These are phyloP conservation scores for Lasiommata megera DNA, from an alignment of 2,888 invertebrate genomes.

Conservation along the genomic window DNA sequence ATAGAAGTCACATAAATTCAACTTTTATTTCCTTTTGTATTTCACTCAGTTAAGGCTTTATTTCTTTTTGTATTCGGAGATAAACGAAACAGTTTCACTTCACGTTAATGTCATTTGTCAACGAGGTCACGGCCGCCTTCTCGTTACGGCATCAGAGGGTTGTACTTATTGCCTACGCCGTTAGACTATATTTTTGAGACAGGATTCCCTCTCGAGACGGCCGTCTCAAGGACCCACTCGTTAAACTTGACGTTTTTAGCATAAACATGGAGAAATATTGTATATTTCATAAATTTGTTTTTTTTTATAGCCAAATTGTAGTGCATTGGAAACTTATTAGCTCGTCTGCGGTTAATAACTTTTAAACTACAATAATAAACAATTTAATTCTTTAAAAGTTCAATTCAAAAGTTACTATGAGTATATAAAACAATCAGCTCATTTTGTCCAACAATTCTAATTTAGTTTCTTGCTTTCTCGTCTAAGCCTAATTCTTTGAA, in stretches of 20 bases:
- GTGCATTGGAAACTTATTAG: too few relatives aligned
- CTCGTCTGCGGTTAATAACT: too few relatives aligned
- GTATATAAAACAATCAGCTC: too few relatives aligned
- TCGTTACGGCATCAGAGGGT: background rate
- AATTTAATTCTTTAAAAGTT: too few relatives aligned
- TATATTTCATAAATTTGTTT: too few relatives aligned
- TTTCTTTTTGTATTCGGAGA: constrained; percentile 12
- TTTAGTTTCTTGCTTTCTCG: too few relatives aligned
- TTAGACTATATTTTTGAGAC: constrained; percentile 8
- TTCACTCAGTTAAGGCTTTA: background rate
- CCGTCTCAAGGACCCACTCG: constrained; percentile 9
- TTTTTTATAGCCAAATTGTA: too few relatives aligned
- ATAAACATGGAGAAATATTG: background rate
- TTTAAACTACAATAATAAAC: too few relatives aligned
- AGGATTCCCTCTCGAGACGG: constrained; percentile 3
- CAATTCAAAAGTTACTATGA: too few relatives aligned
- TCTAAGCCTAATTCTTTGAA: too few relatives aligned
- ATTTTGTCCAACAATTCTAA: too few relatives aligned
- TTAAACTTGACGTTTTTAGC: background rate
- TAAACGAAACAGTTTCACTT: constrained; percentile 23
- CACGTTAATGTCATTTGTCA: constrained; percentile 17
- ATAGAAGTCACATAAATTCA: too few relatives aligned
- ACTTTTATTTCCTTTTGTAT: constrained; percentile 3
- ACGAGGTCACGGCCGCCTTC: constrained; percentile 15
- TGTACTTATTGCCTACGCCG: constrained; percentile 2